Evolutionary conservation across 1,140 invertebrate species (phyloP).

Genomic region (Tenebrio molitor): DNA sequence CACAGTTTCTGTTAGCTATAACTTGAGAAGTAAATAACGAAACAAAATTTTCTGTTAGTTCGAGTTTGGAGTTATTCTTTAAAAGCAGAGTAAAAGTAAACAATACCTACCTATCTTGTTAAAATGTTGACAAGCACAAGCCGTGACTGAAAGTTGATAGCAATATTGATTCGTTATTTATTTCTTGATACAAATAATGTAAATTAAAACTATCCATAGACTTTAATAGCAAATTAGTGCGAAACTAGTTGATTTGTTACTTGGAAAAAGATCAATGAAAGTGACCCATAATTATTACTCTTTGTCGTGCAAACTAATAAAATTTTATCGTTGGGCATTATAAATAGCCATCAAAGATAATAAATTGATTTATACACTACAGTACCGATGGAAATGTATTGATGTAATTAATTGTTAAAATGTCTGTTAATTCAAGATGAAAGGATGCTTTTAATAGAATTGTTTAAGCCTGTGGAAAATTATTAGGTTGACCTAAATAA

Average conservation of each 20-base stretch:
- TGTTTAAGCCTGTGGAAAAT: conserved; percentile 21
- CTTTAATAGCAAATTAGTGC: background rate
- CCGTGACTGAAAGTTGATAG: no score
- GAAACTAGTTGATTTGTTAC: conserved; percentile 21
- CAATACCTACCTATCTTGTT: background rate
- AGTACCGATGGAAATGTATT: conserved; percentile 14
- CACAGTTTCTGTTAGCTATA: background rate
- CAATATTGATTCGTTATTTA: background rate
- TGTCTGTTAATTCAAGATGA: conserved; percentile 22
- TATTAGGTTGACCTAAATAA: background rate
- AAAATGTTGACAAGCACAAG: no score
- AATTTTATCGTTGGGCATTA: conserved; percentile 23
- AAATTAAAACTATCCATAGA: background rate
- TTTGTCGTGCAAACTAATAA: conserved; percentile 18
- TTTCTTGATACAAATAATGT: background rate
- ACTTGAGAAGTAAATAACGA: conserved; percentile 2
- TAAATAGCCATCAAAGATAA: conserved; percentile 8
- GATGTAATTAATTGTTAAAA: conserved; percentile 31
- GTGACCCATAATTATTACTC: background rate
- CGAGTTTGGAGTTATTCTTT: background rate
- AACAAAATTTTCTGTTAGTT: background rate
- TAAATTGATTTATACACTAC: conserved; percentile 30
- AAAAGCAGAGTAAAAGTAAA: background rate
- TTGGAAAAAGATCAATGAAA: background rate
- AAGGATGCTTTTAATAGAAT: conserved; percentile 10